A percentile compares a stretch with the other conserved stretches of the same genome.
Conservation (phyloP, 2,888 invertebrate species). For the Papilio demoleus region DNA sequence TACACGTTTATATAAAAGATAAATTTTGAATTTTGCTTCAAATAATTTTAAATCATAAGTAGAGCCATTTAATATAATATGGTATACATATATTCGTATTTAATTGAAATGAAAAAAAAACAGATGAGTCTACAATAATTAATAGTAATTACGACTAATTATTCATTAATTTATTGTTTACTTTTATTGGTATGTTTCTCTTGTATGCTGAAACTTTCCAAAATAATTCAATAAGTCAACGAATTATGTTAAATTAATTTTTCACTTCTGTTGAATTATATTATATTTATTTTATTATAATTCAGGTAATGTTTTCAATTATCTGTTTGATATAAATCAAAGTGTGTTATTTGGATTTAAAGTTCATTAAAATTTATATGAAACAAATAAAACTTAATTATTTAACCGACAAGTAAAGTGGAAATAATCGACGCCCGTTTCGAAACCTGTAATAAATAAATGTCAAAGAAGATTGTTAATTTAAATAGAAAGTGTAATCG, state of each 20-base stretch:
- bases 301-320: not conserved
- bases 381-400: constrained; percentile 2
- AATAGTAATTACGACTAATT: too few species aligned
- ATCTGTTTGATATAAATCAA: not conserved
- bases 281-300: too few species aligned
- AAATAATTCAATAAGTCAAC: too few species aligned
- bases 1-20: not conserved
- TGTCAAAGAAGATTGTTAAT: constrained; percentile 19
- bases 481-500: constrained; percentile 21
- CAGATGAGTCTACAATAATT: too few species aligned
- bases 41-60: not conserved
- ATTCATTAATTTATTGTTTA: too few species aligned
- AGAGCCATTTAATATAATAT: not conserved
- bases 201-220: too few species aligned
- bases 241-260: too few species aligned
- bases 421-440: not conserved
- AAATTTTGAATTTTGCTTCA: constrained; percentile 6
- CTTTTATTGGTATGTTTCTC: too few species aligned
- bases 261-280: too few species aligned
- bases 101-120: too few species aligned
- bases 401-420: not conserved
- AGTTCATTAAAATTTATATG: not conserved
- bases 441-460: constrained; percentile 19
- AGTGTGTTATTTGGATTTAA: not conserved
- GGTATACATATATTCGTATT: too few species aligned